These are phyloP conservation scores for Lacanobia wlatinum DNA, from an alignment of 2,888 invertebrate species.

Conservation along the genomic window DNA sequence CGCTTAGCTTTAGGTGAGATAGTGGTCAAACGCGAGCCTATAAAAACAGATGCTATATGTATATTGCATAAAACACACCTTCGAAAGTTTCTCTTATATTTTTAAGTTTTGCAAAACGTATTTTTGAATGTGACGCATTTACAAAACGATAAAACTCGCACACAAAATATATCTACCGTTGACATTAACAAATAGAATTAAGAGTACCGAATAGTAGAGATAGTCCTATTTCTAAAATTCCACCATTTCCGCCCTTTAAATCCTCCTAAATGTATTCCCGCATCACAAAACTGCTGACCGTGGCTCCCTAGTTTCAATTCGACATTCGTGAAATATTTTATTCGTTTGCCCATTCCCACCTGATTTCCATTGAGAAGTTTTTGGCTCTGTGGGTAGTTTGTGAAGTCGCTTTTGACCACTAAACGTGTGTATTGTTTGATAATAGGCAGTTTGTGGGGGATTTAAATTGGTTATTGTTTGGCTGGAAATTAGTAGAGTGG, in stretches of 20 bases:
- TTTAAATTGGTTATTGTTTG: conserved; percentile 21
- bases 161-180: background rate
- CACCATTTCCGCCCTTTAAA: conserved; percentile 25
- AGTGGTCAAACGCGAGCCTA: background rate
- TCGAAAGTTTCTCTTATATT: no score
- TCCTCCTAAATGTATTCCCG: conserved; percentile 45
- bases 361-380: conserved; percentile 61
- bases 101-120: no score
- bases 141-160: background rate
- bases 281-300: conserved; percentile 53
- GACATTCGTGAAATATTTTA: conserved; percentile 59
- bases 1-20: background rate
- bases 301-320: conserved; percentile 35
- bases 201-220: no score
- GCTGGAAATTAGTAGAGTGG: background rate
- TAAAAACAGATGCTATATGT: background rate
- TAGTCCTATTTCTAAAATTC: conserved; percentile 16
- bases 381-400: conserved; percentile 16
- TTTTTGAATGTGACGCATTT: no score
- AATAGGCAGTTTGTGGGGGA: conserved; percentile 30
- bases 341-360: conserved; percentile 45
- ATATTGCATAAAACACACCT: background rate
- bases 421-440: conserved; percentile 46
- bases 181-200: no score
- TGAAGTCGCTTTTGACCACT: conserved; percentile 43